phyloP scores from a whole-genome alignment of 2,888 invertebrate species.

The Limenitis camilla region DNA sequence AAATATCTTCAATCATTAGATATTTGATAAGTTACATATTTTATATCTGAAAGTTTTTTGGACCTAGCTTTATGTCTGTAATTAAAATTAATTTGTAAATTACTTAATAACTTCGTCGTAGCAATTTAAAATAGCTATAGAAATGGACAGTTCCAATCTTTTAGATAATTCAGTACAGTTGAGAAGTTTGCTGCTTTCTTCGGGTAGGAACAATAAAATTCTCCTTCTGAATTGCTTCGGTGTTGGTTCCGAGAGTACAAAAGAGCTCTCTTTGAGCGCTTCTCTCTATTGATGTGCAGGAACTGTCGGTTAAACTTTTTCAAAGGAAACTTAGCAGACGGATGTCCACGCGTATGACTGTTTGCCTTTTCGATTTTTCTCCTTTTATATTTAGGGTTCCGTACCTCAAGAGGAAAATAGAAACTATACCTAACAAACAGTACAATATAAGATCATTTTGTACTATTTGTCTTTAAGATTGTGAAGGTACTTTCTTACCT shows the following conservation, averaged over 20 bases:
- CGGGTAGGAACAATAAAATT: slow-evolving; percentile 27
- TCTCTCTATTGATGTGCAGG: slow-evolving; percentile 44
- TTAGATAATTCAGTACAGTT: slow-evolving; percentile 22
- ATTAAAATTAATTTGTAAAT: background rate
- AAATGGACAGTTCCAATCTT: slow-evolving; percentile 19
- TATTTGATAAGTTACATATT: no score
- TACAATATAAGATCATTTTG: no score
- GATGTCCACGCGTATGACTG: slow-evolving; percentile 5
- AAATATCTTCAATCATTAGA: no score
- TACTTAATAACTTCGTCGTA: slow-evolving; percentile 4
- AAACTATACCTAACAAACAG: no score
- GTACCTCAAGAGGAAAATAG: no score
- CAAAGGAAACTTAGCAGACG: slow-evolving; percentile 64
- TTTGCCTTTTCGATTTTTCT: background rate
- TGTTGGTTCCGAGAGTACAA: slow-evolving; percentile 24
- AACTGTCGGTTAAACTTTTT: slow-evolving; percentile 52
- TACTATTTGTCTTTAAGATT: no score
- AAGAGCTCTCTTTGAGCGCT: slow-evolving; percentile 40
- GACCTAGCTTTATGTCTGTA: no score
- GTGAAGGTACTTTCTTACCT: no score
- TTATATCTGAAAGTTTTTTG: no score
- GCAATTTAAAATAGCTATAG: slow-evolving; percentile 12
- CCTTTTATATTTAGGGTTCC: background rate
- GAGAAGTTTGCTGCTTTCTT: slow-evolving; percentile 25
- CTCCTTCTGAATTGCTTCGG: slow-evolving; percentile 28